These are phyloP conservation scores for Istiophorus platypterus DNA, from an alignment of 2,113 vertebrate species.

Conservation along the genomic window DNA sequence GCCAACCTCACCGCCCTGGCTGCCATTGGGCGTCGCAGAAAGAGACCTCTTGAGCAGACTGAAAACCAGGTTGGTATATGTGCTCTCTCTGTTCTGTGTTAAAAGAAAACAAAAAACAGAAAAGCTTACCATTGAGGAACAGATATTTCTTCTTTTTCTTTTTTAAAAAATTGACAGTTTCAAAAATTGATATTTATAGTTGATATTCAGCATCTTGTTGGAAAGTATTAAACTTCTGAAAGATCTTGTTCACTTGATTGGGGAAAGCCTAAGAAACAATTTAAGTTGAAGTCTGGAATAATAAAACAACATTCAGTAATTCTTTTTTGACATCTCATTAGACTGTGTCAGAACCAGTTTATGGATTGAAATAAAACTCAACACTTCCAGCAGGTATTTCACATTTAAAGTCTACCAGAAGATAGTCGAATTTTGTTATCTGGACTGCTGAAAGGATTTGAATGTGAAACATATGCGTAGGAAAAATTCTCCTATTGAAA, in stretches of 20 bases:
- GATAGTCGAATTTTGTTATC: background rate
- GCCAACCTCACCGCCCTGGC: slow-evolving; percentile 95
- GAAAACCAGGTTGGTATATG: slow-evolving; percentile 81
- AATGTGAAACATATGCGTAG: too few species aligned
- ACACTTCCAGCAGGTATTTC: background rate
- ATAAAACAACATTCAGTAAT: background rate
- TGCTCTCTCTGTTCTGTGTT: background rate
- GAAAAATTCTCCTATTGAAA: too few species aligned
- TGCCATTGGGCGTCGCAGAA: slow-evolving; percentile 95
- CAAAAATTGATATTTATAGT: too few species aligned
- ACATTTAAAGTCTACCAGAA: background rate
- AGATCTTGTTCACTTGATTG: background rate
- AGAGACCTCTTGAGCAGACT: slow-evolving; percentile 85
- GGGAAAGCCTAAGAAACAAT: background rate
- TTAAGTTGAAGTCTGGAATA: background rate
- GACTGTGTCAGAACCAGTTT: background rate
- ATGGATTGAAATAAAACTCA: background rate
- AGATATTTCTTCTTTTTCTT: background rate
- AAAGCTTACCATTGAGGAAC: background rate
- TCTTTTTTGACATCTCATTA: background rate
- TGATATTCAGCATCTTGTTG: too few species aligned
- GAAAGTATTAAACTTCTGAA: too few species aligned
- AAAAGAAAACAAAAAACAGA: background rate
- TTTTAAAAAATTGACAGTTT: background rate
- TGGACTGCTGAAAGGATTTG: background rate